Conservation (phyloP, 2,797 vertebrate species). For the Anguilla anguilla region DNA sequence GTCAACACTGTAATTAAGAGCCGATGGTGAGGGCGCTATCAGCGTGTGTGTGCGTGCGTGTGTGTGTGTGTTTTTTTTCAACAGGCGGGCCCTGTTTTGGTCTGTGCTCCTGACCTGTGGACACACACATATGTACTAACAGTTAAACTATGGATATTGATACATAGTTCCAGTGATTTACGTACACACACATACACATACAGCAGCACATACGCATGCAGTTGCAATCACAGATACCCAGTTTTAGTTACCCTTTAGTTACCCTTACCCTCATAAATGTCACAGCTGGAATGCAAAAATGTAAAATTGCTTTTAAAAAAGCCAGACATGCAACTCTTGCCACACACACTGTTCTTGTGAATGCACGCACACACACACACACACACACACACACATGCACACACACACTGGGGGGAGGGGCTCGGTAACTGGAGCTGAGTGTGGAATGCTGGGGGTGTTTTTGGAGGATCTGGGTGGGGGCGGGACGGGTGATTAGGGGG, state of each 20-base stretch:
- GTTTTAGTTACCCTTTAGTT: not conserved
- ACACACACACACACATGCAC: conserved; percentile 51
- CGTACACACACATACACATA: not conserved
- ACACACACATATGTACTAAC: not conserved
- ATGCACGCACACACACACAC: conserved; percentile 7
- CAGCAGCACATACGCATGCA: not conserved
- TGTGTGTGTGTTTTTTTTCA: not conserved
- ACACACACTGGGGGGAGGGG: conserved; percentile 61
- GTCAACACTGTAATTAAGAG: conserved; percentile 14
- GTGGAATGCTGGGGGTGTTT: conserved; percentile 70
- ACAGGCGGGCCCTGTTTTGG: not conserved
- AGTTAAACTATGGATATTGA: not conserved
- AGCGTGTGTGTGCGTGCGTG: not conserved
- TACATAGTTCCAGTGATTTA: not conserved
- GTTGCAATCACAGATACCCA: not conserved
- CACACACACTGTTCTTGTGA: conserved; percentile 31
- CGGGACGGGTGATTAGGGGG: conserved; percentile 79
- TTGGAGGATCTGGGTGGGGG: conserved; percentile 61
- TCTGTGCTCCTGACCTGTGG: not conserved
- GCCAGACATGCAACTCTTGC: not conserved
- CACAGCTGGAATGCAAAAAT: not conserved
- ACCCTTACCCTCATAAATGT: not conserved
- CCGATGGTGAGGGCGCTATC: not conserved
- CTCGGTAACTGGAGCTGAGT: conserved; percentile 73
- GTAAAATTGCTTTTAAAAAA: not conserved